Evolutionary conservation across 2,113 vertebrate species (phyloP).

Genomic region (Microtus montanus): DNA sequence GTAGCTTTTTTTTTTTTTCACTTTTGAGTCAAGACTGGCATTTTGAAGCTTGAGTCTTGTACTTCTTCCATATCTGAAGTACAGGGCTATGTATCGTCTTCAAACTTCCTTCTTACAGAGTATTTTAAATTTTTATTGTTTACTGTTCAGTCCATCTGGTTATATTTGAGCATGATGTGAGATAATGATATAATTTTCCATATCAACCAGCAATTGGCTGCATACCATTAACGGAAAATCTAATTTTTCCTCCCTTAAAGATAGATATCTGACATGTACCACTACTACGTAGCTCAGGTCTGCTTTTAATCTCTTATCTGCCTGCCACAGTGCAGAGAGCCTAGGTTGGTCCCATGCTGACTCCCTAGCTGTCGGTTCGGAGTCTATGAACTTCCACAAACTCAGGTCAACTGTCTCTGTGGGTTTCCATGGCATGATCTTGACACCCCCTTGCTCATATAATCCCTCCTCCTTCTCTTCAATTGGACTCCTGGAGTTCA

Average conservation of each 20-base stretch:
- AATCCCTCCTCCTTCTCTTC: too few relatives aligned
- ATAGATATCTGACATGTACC: rapidly evolving
- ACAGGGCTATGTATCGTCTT: neutral
- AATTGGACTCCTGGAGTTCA: too few relatives aligned
- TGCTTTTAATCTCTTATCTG: rapidly evolving
- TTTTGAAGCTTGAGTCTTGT: neutral
- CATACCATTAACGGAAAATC: neutral
- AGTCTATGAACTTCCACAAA: too few relatives aligned
- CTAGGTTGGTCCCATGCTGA: too few relatives aligned
- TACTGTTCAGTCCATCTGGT: neutral
- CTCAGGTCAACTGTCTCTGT: too few relatives aligned
- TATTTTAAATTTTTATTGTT: neutral
- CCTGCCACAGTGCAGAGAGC: rapidly evolving
- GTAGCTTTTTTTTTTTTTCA: neutral
- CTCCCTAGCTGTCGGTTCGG: too few relatives aligned
- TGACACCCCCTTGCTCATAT: too few relatives aligned
- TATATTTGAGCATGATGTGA: neutral
- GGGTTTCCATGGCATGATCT: too few relatives aligned
- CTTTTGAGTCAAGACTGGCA: neutral
- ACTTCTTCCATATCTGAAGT: neutral
- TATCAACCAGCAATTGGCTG: neutral
- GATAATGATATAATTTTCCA: neutral
- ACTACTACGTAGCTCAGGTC: too few relatives aligned
- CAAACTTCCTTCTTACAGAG: neutral
- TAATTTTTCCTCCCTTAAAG: neutral